A percentile compares a stretch with the other conserved stretches of the same genome.
Evolutionary conservation across 92 coral and sea anemone genomes (phyloP).

Genomic region (Diadumene lineata): DNA sequence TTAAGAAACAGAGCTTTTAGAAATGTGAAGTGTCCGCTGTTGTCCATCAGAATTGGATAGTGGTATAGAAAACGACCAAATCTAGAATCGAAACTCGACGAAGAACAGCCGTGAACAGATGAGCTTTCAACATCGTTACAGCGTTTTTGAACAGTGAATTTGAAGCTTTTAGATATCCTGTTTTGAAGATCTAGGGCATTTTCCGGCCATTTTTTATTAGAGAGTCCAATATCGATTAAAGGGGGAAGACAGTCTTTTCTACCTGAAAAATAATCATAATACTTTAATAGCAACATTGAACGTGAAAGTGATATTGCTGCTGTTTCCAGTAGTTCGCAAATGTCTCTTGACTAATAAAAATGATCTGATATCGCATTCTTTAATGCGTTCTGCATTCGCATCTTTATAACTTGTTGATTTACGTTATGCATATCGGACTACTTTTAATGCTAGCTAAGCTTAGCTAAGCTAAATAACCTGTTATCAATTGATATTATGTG

Average conservation of each 20-base stretch:
- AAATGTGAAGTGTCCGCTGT: neutral
- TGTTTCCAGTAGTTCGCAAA: no score
- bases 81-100: neutral
- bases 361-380: no score
- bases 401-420: no score
- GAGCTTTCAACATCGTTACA: neutral
- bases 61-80: conserved; percentile 5
- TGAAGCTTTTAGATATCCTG: neutral
- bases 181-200: neutral
- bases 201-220: conserved; percentile 1
- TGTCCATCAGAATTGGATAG: neutral
- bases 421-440: no score
- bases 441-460: no score
- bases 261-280: conserved; percentile 3
- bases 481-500: no score
- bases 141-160: neutral
- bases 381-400: no score
- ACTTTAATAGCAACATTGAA: neutral
- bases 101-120: neutral
- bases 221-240: conserved; percentile 20
- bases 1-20: neutral
- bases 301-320: neutral
- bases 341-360: no score
- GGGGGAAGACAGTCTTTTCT: conserved; percentile 38
- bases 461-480: no score